Conservation (phyloP, 2,888 invertebrate species). For the Dysmachus trigonus region DNA sequence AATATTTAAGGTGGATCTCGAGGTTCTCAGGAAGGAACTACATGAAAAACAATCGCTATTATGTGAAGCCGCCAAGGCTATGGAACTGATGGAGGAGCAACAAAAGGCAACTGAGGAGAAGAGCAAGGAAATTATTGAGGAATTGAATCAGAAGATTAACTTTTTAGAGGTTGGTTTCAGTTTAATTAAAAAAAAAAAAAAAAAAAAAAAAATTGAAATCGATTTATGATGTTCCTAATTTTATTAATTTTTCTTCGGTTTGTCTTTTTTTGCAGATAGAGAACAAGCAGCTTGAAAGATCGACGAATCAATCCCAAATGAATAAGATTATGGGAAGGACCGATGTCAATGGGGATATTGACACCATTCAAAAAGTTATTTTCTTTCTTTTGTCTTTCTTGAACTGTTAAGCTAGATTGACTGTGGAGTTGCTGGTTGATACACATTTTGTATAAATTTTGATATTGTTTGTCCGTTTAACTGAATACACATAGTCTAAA, state of each 20-base stretch:
- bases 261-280: slow-evolving; percentile 48
- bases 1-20: slow-evolving; percentile 75
- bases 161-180: slow-evolving; percentile 20
- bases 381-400: slow-evolving; percentile 27
- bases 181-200: too few relatives aligned
- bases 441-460: neutral
- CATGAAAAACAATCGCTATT: slow-evolving; percentile 85
- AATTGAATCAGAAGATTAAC: slow-evolving; percentile 60
- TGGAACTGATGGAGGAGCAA: slow-evolving; percentile 77
- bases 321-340: slow-evolving; percentile 54
- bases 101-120: slow-evolving; percentile 65
- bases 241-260: neutral
- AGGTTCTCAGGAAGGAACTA: slow-evolving; percentile 78
- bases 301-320: slow-evolving; percentile 48
- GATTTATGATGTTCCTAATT: neutral
- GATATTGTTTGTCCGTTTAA: neutral
- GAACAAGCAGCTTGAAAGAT: slow-evolving; percentile 54
- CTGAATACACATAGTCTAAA: neutral
- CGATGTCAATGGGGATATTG: slow-evolving; percentile 54
- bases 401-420: neutral
- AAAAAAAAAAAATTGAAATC: neutral
- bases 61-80: slow-evolving; percentile 84
- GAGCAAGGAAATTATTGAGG: slow-evolving; percentile 59
- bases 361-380: slow-evolving; percentile 56
- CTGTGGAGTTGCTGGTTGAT: neutral